Conservation (phyloP, 2,113 vertebrate species). For the Choloepus hoffmanni region DNA sequence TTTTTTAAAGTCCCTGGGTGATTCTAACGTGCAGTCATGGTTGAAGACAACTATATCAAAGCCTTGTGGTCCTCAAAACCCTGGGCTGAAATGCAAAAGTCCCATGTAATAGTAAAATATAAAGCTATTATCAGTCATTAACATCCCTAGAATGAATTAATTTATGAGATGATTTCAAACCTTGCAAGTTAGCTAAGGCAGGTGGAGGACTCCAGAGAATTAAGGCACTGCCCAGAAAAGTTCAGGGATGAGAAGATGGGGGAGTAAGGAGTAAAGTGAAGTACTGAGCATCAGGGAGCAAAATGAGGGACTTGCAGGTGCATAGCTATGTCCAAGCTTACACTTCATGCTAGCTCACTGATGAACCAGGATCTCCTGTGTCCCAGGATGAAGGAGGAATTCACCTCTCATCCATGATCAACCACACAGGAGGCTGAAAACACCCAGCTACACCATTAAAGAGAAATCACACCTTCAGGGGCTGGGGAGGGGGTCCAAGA, state of each 20-base stretch:
- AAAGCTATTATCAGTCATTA: neutral
- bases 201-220: neutral
- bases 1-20: neutral
- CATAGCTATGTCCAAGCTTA: neutral
- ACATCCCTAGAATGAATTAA: slow-evolving; percentile 3
- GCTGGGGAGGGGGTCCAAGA: neutral
- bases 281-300: neutral
- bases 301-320: neutral
- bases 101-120: neutral
- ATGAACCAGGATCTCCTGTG: fast-evolving
- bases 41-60: slow-evolving; percentile 16
- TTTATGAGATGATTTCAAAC: slow-evolving; percentile 21
- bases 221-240: neutral
- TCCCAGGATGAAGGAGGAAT: neutral
- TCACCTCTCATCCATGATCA: neutral
- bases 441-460: neutral
- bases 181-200: neutral
- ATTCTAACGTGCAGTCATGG: neutral
- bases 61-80: neutral
- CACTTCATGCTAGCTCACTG: neutral
- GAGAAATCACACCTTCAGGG: neutral
- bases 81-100: neutral
- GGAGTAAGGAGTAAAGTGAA: fast-evolving
- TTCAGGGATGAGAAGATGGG: neutral
- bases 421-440: neutral